Conservation (phyloP, 2,888 invertebrate genomes). For the Ectemnius lituratus region DNA sequence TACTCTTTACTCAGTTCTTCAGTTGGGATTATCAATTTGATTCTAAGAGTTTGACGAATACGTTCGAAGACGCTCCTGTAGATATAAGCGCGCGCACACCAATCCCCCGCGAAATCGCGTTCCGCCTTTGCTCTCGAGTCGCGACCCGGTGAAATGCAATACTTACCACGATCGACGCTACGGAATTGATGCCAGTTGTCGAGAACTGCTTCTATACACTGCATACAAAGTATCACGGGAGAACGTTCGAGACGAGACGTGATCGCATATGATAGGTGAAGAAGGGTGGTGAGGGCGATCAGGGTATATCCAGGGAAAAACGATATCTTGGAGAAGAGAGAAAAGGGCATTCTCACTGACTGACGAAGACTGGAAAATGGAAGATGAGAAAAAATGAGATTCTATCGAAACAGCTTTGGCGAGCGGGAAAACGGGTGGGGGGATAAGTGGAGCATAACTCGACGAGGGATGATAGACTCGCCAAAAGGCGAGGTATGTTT, state of each 20-base stretch:
- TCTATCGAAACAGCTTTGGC: too few relatives aligned
- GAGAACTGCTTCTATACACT: conserved; percentile 28
- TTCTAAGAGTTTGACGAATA: too few relatives aligned
- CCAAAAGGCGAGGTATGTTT: neutral
- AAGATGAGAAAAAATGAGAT: too few relatives aligned
- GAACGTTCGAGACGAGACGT: neutral
- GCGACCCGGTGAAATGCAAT: conserved; percentile 9
- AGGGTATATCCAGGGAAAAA: neutral
- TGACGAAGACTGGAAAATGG: too few relatives aligned
- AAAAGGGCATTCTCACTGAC: too few relatives aligned
- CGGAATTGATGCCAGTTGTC: conserved; percentile 28
- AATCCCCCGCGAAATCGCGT: too few relatives aligned
- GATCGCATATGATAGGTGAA: too few relatives aligned
- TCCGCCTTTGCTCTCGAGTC: neutral
- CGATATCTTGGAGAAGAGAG: neutral
- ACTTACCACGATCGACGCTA: conserved; percentile 28
- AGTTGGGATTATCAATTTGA: too few relatives aligned
- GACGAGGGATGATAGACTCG: neutral
- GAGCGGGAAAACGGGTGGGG: neutral
- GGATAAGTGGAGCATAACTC: neutral
- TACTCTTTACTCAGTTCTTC: too few relatives aligned
- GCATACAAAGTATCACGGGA: conserved; percentile 32
- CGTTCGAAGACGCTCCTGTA: too few relatives aligned
- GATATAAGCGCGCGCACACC: too few relatives aligned
- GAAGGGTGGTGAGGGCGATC: too few relatives aligned